phyloP scores from a whole-genome alignment of 2,888 invertebrate genomes.

The Cheilosia vulpina region DNA sequence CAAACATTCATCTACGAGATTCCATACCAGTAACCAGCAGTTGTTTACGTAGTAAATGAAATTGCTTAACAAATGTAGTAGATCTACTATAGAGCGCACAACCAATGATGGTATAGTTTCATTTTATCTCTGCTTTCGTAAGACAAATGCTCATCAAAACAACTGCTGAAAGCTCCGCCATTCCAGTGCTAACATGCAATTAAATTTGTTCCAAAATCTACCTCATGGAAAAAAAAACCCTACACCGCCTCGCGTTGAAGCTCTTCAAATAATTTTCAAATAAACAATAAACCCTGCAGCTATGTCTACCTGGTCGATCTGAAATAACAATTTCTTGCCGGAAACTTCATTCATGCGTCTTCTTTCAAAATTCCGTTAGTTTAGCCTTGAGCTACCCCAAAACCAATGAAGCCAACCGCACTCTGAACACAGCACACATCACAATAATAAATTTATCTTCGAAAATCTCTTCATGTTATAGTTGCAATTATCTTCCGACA shows the following conservation, averaged over 20 bases:
- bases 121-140: no score
- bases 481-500: constrained; percentile 58
- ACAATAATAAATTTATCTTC: constrained; percentile 37
- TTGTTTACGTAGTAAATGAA: no score
- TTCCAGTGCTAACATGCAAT: no score
- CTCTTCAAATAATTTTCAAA: constrained; percentile 7
- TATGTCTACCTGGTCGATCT: constrained; percentile 42
- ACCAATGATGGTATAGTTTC: no score
- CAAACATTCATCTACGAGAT: no score
- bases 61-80: no score
- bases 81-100: no score
- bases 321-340: constrained; percentile 36
- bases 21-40: no score
- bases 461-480: constrained; percentile 53
- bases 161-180: no score
- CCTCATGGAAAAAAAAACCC: not conserved
- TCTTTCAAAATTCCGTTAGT: constrained; percentile 44
- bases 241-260: not conserved
- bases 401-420: constrained; percentile 10
- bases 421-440: not conserved
- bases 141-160: no score
- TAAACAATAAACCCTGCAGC: constrained; percentile 25
- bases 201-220: no score
- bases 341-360: constrained; percentile 60
- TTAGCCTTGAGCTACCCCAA: constrained; percentile 36